Conservation (phyloP, 2,888 invertebrate genomes). For the Prosapia bicincta region DNA sequence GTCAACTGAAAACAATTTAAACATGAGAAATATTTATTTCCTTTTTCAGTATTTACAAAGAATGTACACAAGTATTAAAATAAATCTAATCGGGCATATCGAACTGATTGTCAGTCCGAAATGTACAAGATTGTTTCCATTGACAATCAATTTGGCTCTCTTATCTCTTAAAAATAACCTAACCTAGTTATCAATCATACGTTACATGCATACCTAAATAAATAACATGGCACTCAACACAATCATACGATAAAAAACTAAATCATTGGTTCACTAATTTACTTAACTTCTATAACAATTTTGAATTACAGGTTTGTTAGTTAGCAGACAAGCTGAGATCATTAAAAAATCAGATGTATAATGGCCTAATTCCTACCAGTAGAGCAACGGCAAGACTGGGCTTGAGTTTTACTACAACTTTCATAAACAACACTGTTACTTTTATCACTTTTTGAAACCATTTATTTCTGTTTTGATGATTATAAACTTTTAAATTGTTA, state of each 20-base stretch:
- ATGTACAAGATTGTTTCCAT: background rate
- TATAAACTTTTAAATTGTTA: no score
- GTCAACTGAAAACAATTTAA: background rate
- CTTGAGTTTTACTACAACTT: background rate
- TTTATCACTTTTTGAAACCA: no score
- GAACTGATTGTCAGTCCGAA: slow-evolving; percentile 16
- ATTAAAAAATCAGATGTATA: no score
- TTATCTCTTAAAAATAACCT: slow-evolving; percentile 15
- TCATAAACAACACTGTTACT: background rate
- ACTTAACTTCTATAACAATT: background rate
- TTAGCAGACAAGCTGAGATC: background rate
- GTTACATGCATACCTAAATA: slow-evolving; percentile 33
- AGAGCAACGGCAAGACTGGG: background rate
- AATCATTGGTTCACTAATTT: background rate
- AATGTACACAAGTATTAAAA: background rate
- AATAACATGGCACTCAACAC: slow-evolving; percentile 30
- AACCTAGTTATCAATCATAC: slow-evolving; percentile 9
- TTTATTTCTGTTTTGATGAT: no score
- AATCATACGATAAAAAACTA: background rate
- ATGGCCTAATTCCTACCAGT: background rate
- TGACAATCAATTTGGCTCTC: slow-evolving; percentile 24
- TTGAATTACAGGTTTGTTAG: background rate
- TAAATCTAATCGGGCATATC: background rate
- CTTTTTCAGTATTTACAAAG: background rate
- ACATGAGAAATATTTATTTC: background rate